Evolutionary conservation across 2,888 invertebrate genomes (phyloP), one percentile per base, ranked within the genome.

Genomic region (Plagodis pulveraria): DNA sequence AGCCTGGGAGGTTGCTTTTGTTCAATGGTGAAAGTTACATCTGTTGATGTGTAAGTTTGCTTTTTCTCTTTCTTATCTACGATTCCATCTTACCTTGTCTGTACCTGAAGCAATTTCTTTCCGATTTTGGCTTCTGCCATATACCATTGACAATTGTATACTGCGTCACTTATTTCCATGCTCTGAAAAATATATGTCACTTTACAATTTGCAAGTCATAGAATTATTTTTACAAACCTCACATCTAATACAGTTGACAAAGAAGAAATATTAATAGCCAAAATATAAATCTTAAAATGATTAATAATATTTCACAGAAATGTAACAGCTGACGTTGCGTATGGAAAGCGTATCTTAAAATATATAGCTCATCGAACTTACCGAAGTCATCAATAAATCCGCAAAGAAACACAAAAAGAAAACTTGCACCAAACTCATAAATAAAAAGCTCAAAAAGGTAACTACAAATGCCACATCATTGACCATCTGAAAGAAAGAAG

Each of bases 351-450:
- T n/a, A n/a, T n/a, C n/a, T n/a, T n/a, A 22, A 22, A 22, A 22
- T 2, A 22, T 22, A 22, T 22, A 22, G 22, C 22, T 22, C 22
- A 36, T 8, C 12, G n/a, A 47, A 74, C 70, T 73, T 76, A 87
- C 88, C 65, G 87, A 76, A 48, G 70, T 72, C 77, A 77, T 81
- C 5, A 89, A 58, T 58, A 84, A 71, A 66, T 89, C 84, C 0
- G 84, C 88, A 43, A 86, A 88, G 67, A 77, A 83, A 55, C 88
- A 89, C 0, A 88, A 56, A 22, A 85, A 80, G 59, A 76, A 88
- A 55, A 86, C 81, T 69, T 88, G 89, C 12, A 83, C 58, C 22
- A 87, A 56, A 59, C 76, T 77, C 63, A 79, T 69, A 12, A 71
- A 71, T 0, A 88, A 72, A 41, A 88, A 88, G n/a, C 76, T 62